A percentile compares a stretch with the other conserved stretches of the same genome.
Evolutionary conservation across 2,888 invertebrate species (phyloP).

Genomic region (Parascotia fuliginaria): DNA sequence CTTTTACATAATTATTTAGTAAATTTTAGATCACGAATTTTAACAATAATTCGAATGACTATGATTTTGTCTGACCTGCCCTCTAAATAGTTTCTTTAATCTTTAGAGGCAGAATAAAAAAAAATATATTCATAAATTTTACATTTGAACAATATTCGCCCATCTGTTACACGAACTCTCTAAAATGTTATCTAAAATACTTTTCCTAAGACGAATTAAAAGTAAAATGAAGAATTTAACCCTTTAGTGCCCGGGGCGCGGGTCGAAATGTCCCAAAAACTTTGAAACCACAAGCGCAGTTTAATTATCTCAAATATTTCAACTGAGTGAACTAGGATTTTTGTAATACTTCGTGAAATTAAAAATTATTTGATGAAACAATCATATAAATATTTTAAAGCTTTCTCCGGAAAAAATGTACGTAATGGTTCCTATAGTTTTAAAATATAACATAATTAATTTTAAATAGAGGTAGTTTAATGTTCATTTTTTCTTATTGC

Average conservation of each 20-base stretch:
- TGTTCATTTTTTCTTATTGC: too few species aligned
- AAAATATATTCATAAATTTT: background rate
- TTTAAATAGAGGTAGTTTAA: too few species aligned
- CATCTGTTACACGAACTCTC: background rate
- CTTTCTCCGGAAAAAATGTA: too few species aligned
- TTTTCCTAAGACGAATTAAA: constrained; percentile 20
- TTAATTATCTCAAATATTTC: constrained; percentile 35
- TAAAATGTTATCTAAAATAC: constrained; percentile 22
- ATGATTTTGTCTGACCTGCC: too few species aligned
- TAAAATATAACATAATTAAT: too few species aligned
- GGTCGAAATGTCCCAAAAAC: constrained; percentile 26
- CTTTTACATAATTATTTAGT: too few species aligned
- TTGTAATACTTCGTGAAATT: constrained; percentile 8
- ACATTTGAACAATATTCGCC: background rate
- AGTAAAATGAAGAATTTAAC: constrained; percentile 31
- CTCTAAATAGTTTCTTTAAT: too few species aligned
- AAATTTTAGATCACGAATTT: too few species aligned
- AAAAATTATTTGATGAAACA: background rate
- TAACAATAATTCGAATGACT: too few species aligned
- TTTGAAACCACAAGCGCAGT: constrained; percentile 27
- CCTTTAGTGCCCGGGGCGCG: constrained; percentile 11
- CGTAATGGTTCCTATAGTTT: too few species aligned
- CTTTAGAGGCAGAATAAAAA: too few species aligned
- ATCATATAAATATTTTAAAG: background rate
- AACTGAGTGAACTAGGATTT: constrained; percentile 20